Percentiles rank a stretch among this genome's conserved stretches.
Evolutionary conservation across 1,140 invertebrate species (phyloP).

Genomic region (Cheumatopsyche charites): DNA sequence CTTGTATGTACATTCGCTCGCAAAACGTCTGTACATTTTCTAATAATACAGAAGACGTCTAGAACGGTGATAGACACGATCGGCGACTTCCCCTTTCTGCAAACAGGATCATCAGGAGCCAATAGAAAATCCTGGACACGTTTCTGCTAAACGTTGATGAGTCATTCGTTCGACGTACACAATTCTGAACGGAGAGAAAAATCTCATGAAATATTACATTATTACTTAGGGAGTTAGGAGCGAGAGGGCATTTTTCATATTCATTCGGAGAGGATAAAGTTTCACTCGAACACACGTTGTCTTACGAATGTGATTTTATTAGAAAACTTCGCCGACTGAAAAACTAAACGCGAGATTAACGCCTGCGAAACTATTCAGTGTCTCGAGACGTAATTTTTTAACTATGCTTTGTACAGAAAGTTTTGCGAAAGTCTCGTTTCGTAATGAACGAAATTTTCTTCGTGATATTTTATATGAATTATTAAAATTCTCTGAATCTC

Average conservation of each 20-base stretch:
- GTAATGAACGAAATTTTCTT: too few relatives aligned
- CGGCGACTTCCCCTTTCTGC: neutral
- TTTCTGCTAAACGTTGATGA: conserved; percentile 24
- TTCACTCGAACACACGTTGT: neutral
- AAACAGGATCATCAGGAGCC: conserved; percentile 13
- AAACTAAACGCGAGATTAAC: neutral
- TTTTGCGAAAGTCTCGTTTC: too few relatives aligned
- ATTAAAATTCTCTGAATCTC: too few relatives aligned
- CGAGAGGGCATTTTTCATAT: neutral
- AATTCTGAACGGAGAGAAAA: neutral
- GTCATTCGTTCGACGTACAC: conserved; percentile 6
- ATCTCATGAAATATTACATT: conserved; percentile 16
- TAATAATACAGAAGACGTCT: too few relatives aligned
- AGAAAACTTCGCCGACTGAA: neutral
- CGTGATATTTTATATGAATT: too few relatives aligned
- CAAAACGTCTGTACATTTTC: too few relatives aligned
- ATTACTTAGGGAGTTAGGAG: too few relatives aligned
- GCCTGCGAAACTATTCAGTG: neutral
- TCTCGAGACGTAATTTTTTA: too few relatives aligned
- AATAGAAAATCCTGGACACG: conserved; percentile 24
- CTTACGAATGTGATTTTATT: neutral
- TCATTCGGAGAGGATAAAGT: neutral
- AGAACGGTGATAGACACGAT: too few relatives aligned
- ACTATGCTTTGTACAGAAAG: too few relatives aligned
- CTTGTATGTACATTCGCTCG: too few relatives aligned